Conservation (phyloP, 1,140 invertebrate genomes). For the Drosophila lini region DNA sequence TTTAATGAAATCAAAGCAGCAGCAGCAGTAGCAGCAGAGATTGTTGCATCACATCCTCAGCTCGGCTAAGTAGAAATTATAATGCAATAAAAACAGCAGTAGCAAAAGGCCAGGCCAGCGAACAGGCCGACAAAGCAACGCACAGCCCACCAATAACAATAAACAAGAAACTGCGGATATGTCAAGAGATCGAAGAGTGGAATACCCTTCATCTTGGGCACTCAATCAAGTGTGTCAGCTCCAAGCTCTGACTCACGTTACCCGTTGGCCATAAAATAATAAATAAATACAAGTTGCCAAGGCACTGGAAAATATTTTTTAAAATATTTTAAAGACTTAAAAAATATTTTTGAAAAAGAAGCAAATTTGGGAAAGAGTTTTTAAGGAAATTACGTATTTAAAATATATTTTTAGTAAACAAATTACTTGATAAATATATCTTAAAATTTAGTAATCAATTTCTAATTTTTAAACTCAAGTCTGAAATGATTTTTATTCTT, state of each 20-base stretch:
- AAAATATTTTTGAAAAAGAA: too few relatives aligned
- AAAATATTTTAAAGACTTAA: neutral
- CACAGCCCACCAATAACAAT: slow-evolving; percentile 41
- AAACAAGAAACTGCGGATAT: slow-evolving; percentile 31
- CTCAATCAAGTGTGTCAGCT: slow-evolving; percentile 31
- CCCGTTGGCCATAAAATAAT: slow-evolving; percentile 37
- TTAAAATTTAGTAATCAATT: too few relatives aligned
- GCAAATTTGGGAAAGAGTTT: fast-evolving
- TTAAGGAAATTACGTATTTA: neutral
- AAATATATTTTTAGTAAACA: neutral
- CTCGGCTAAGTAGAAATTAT: slow-evolving; percentile 77
- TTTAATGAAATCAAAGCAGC: slow-evolving; percentile 76
- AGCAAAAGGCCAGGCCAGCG: slow-evolving; percentile 48
- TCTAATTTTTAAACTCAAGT: neutral
- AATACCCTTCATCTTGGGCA: slow-evolving; percentile 27
- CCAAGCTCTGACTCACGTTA: slow-evolving; percentile 24
- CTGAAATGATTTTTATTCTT: neutral
- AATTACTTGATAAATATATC: neutral
- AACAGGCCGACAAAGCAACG: slow-evolving; percentile 49
- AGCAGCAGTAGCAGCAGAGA: slow-evolving; percentile 3
- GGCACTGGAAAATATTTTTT: slow-evolving; percentile 9
- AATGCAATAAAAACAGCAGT: slow-evolving; percentile 70
- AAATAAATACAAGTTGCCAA: slow-evolving; percentile 47
- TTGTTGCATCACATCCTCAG: slow-evolving; percentile 76
- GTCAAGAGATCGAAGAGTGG: slow-evolving; percentile 26